Conservation (phyloP, 2,113 vertebrate genomes). For the Calypte anna region DNA sequence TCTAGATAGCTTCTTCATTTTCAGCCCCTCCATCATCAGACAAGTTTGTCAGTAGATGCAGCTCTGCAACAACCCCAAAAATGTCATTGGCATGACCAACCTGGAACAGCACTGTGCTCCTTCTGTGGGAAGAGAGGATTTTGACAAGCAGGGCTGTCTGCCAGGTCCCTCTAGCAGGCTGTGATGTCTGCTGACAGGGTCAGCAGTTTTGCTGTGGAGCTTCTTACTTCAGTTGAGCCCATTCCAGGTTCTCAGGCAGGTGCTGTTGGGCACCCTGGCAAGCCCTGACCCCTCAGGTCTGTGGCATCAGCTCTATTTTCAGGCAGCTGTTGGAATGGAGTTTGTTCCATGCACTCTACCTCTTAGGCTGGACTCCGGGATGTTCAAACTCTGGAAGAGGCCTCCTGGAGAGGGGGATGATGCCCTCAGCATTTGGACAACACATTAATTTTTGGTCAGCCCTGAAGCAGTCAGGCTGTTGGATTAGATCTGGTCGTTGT, state of each 20-base stretch:
- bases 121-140: background rate
- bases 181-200: fast-evolving
- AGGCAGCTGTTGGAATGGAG: background rate
- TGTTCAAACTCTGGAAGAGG: background rate
- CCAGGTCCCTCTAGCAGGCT: too few species aligned
- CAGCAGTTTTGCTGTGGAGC: background rate
- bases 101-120: fast-evolving
- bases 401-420: fast-evolving
- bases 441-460: background rate
- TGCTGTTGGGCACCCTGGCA: background rate
- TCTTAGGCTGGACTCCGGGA: background rate
- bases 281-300: too few species aligned
- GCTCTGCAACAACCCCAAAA: background rate
- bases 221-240: background rate
- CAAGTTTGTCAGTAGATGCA: fast-evolving
- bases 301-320: background rate
- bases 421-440: background rate
- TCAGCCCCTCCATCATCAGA: background rate
- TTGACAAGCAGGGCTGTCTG: background rate
- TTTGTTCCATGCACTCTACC: background rate
- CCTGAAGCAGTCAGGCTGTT: background rate
- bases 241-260: fast-evolving
- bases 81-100: too few species aligned
- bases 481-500: fast-evolving
- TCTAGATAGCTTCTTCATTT: fast-evolving